These are phyloP conservation scores for Eclectus roratus DNA, from an alignment of 2,113 vertebrate genomes.

Conservation along the genomic window DNA sequence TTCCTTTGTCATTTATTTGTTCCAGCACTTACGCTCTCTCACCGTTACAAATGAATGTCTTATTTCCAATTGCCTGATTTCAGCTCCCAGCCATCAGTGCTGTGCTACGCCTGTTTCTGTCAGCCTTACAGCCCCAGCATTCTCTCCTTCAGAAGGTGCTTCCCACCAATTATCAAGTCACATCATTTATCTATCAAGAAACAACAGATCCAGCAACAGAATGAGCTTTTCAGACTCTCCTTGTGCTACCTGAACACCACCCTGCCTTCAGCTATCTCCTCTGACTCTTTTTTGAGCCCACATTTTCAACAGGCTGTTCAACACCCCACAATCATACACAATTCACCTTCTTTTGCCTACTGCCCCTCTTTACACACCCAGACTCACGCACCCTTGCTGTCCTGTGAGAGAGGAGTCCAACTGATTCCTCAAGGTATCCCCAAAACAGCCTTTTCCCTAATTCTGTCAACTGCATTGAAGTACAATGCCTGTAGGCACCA, in stretches of 20 bases:
- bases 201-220: not conserved
- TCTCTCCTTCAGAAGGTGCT: not conserved
- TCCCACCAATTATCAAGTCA: not conserved
- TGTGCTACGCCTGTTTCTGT: not conserved
- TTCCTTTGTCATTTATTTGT: not conserved
- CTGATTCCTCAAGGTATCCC: not conserved
- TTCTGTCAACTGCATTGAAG: not conserved
- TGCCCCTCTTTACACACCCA: not conserved
- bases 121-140: rapidly evolving
- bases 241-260: not conserved
- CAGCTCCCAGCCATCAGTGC: not conserved
- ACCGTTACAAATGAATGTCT: not conserved
- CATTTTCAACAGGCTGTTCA: not conserved
- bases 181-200: not conserved
- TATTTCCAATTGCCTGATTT: not conserved
- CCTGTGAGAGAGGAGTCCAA: not conserved
- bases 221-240: not conserved
- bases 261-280: not conserved
- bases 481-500: not conserved
- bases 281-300: not conserved
- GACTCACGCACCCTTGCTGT: not conserved
- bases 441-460: not conserved
- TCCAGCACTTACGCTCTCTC: not conserved
- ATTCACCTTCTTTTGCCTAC: not conserved
- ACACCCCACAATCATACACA: rapidly evolving